phyloP scores from a whole-genome alignment of 2,797 vertebrate species.

The Anas flavirostris region DNA sequence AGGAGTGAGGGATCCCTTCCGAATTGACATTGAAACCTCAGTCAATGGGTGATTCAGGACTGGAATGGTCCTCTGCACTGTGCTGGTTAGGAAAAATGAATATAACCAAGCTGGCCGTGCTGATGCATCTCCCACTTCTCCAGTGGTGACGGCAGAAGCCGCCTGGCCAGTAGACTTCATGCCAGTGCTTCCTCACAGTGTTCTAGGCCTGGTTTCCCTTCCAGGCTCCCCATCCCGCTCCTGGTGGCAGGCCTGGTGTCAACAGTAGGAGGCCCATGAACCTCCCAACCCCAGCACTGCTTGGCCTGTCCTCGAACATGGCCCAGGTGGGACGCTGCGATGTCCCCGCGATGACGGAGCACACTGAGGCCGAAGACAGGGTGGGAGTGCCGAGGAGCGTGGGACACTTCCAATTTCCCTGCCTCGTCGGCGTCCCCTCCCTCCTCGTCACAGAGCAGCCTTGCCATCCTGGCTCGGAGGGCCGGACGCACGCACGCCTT shows the following conservation, averaged over 20 bases:
- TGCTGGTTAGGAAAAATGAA: not conserved
- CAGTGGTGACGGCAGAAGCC: rapidly evolving
- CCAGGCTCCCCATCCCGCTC: not conserved
- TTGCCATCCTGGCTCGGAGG: not conserved
- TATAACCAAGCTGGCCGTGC: not conserved
- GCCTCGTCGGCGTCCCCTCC: rapidly evolving
- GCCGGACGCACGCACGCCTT: constrained; percentile 9
- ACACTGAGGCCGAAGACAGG: rapidly evolving
- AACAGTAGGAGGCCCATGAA: not conserved
- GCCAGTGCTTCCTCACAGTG: not conserved
- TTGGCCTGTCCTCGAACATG: not conserved
- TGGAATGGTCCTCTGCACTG: not conserved
- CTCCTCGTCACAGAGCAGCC: not conserved
- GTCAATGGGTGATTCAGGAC: rapidly evolving
- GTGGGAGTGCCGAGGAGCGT: not conserved
- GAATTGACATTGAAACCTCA: not conserved
- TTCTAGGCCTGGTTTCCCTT: not conserved
- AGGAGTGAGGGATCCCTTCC: not conserved
- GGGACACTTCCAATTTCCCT: not conserved
- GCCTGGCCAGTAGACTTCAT: not conserved
- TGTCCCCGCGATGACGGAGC: not conserved
- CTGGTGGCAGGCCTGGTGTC: not conserved
- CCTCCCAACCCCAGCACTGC: rapidly evolving
- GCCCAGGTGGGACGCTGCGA: not conserved
- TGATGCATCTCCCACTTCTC: rapidly evolving